phyloP scores from a whole-genome alignment of 2,888 invertebrate genomes.

The Phalera bucephala region DNA sequence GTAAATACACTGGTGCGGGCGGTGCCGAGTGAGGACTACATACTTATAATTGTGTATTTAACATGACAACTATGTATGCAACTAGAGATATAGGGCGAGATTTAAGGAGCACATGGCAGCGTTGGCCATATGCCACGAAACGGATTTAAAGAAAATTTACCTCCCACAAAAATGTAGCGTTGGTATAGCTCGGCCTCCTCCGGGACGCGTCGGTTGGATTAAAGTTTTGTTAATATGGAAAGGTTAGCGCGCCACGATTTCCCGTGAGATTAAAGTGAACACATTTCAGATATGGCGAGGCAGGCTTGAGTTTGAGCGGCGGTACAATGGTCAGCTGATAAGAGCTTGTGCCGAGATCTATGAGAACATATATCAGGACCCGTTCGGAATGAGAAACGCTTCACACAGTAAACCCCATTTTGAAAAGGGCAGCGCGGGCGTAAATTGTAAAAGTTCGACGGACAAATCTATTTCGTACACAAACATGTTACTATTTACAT shows the following conservation, averaged over 20 bases:
- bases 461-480: constrained; percentile 31
- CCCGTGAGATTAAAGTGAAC: constrained; percentile 56
- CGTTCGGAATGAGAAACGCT: constrained; percentile 12
- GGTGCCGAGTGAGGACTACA: too few species aligned
- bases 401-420: constrained; percentile 24
- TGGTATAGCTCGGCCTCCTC: constrained; percentile 34
- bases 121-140: constrained; percentile 66
- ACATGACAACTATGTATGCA: constrained; percentile 10
- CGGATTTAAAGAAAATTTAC: constrained; percentile 70
- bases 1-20: constrained; percentile 31
- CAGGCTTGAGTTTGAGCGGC: constrained; percentile 32
- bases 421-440: constrained; percentile 33
- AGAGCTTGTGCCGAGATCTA: constrained; percentile 31
- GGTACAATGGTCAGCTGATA: constrained; percentile 40
- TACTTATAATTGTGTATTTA: constrained; percentile 36
- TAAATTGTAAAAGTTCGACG: constrained; percentile 43
- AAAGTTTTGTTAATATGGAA: constrained; percentile 70
- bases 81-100: constrained; percentile 2
- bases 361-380: constrained; percentile 29
- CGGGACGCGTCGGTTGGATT: constrained; percentile 55
- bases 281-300: constrained; percentile 46
- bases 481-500: too few species aligned
- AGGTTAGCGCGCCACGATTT: constrained; percentile 57
- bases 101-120: constrained; percentile 54
- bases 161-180: constrained; percentile 62